Conservation (phyloP, 1,140 invertebrate species). For the Teleopsis dalmanni region DNA sequence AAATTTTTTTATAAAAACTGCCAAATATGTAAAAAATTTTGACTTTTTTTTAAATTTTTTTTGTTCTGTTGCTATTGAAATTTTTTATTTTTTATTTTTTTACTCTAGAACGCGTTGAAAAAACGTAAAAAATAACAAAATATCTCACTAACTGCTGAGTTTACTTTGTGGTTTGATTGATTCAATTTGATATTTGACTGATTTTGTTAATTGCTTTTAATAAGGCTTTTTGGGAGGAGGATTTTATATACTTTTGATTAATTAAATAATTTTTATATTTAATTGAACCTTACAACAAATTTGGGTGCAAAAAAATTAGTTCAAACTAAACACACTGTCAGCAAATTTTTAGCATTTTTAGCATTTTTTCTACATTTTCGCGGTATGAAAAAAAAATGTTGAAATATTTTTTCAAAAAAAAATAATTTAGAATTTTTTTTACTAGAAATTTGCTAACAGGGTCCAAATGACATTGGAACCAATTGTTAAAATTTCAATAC, state of each 20-base stretch:
- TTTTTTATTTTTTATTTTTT: not conserved
- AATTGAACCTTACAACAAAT: not conserved
- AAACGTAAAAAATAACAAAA: slow-evolving; percentile 1
- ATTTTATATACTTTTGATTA: not conserved
- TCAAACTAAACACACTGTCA: no score
- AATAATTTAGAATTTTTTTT: not conserved
- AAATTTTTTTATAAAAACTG: no score
- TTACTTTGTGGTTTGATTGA: no score
- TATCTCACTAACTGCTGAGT: slow-evolving; percentile 1
- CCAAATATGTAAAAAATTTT: no score
- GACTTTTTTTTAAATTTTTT: no score
- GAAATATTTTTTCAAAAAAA: not conserved
- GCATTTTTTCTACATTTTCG: no score
- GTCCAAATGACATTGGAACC: slow-evolving; percentile 2
- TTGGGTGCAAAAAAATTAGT: not conserved
- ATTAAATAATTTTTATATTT: not conserved
- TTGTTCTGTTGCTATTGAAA: no score
- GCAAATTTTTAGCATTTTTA: no score
- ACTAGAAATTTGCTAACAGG: no score
- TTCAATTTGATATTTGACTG: no score
- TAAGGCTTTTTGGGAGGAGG: not conserved
- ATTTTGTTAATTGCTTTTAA: not conserved
- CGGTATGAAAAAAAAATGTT: no score
- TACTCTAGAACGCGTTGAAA: not conserved
- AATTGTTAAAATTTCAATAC: slow-evolving; percentile 8